A percentile compares a stretch with the other conserved stretches of the same genome.
phyloP scores from a whole-genome alignment of 1,140 invertebrate genomes.

The Cardiocondyla obscurior region DNA sequence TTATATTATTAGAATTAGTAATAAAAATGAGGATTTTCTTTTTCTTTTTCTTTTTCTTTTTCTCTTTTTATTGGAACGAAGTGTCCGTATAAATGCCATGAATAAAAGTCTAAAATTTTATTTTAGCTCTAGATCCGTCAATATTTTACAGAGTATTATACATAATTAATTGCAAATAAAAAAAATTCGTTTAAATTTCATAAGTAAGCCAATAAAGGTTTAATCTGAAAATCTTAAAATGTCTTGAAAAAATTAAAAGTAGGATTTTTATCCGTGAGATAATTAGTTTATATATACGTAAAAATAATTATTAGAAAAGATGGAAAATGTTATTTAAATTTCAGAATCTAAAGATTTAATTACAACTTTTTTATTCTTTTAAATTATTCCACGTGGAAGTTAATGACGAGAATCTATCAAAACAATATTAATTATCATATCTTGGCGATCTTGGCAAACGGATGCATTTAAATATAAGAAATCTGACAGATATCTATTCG shows the following conservation, averaged over 20 bases:
- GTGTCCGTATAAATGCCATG: background rate
- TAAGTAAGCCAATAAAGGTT: background rate
- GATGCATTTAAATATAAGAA: conserved; percentile 1
- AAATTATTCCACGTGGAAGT: background rate
- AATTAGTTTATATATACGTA: conserved; percentile 24
- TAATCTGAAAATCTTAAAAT: background rate
- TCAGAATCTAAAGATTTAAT: background rate
- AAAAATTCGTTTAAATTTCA: too few species aligned
- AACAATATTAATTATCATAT: conserved; percentile 1
- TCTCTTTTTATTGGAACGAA: too few species aligned
- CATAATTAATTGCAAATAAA: conserved; percentile 16
- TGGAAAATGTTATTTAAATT: conserved; percentile 11
- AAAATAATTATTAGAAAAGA: background rate
- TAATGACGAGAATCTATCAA: background rate
- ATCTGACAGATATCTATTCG: conserved; percentile 13
- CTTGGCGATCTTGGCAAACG: background rate
- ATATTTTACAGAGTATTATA: background rate
- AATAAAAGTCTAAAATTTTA: conserved; percentile 28
- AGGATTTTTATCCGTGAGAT: background rate
- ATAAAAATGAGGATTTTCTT: conserved; percentile 4
- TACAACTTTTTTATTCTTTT: background rate
- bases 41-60: too few species aligned
- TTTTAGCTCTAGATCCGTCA: background rate
- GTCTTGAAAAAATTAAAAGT: conserved; percentile 21
- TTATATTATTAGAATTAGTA: background rate